Conservation (phyloP, 2,797 vertebrate genomes). For the Epinephelus awoara region DNA sequence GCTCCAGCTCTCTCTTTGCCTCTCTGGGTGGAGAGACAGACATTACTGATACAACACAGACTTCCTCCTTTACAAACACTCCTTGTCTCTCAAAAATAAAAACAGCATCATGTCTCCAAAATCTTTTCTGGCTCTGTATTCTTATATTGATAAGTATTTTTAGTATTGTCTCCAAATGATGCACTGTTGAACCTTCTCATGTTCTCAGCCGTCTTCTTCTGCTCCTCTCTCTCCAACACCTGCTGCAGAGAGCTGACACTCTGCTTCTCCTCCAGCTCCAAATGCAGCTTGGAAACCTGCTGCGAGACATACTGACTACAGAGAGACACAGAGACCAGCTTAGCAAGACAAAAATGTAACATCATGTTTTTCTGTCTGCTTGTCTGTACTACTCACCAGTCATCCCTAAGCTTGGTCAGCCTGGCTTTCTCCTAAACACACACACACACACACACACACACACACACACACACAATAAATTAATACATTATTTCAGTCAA, state of each 20-base stretch:
- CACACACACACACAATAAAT: neutral
- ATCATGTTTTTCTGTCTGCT: neutral
- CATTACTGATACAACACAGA: slow-evolving; percentile 21
- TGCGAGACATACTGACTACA: slow-evolving; percentile 86
- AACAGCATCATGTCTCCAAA: neutral
- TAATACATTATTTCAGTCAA: neutral
- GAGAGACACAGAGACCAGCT: slow-evolving; percentile 1
- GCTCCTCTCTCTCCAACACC: slow-evolving; percentile 79
- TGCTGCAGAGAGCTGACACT: slow-evolving; percentile 84
- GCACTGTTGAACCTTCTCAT: slow-evolving; percentile 45
- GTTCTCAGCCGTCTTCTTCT: slow-evolving; percentile 17
- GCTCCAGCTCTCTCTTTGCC: slow-evolving; percentile 72
- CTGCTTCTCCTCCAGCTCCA: slow-evolving; percentile 83
- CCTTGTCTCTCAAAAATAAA: neutral
- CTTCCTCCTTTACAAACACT: slow-evolving; percentile 39
- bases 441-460: slow-evolving; percentile 11
- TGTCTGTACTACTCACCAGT: slow-evolving; percentile 63
- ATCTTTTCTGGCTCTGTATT: too few relatives aligned
- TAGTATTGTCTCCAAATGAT: neutral
- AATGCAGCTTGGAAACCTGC: slow-evolving; percentile 78
- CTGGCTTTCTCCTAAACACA: slow-evolving; percentile 54
- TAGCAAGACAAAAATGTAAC: neutral
- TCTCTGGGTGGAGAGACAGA: slow-evolving; percentile 70
- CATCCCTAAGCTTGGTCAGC: slow-evolving; percentile 49
- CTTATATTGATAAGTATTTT: too few relatives aligned